Base-by-base conservation (phyloP, 2,888 invertebrate genomes). In the Rotaria macrura region DNA sequence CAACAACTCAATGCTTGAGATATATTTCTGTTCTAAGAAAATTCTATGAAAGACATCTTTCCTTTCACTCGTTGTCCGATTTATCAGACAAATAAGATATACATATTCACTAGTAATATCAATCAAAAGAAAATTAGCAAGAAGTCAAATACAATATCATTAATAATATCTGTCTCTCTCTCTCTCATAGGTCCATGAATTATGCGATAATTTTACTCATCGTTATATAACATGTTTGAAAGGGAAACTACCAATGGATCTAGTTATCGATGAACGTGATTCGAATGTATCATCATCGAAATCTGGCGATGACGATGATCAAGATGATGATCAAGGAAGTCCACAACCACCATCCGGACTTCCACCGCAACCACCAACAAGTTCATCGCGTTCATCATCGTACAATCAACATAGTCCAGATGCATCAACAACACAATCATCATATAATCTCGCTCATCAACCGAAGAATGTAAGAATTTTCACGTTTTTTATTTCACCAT, bases 181-280 rank as follows among this genome's bases (percentile, higher is more conserved):
- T 47, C 83, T 57, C 84, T 89, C 92, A 87, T 94, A 99, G 98
- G 99, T 99, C 90, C 99, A 99, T 93, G 99, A 99, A 93, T 93
- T 99, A 92, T 99, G 99, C 93, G 99, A 99, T 94, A 99, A 99
- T 93, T 99, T 99, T 94, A 99, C 99, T 93, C 97, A 97, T 93
- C 96, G 98, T 92, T 99, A 99, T 94, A 99, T 99, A 93, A 97
- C 96, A 93, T 98, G 98, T 93, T 93, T 99, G 92, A 99, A 99
- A 93, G 98, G 98, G 92, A 99, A 99, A 93, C 99, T 99, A 98
- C 99, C 99, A 91, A 97, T 99, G 92, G 99, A 99, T 93, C 94
- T 99, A 92, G 98, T 99, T 92, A 98, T 98, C 93, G 99, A 99
- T 93, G 99, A 99, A 93, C 79, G 79, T n/a, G 79, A 79, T 79